A percentile compares a stretch with the other conserved stretches of the same genome.
These are phyloP conservation scores for Hirtodrosophila confusa DNA, from an alignment of 2,888 invertebrate species.

Conservation along the genomic window DNA sequence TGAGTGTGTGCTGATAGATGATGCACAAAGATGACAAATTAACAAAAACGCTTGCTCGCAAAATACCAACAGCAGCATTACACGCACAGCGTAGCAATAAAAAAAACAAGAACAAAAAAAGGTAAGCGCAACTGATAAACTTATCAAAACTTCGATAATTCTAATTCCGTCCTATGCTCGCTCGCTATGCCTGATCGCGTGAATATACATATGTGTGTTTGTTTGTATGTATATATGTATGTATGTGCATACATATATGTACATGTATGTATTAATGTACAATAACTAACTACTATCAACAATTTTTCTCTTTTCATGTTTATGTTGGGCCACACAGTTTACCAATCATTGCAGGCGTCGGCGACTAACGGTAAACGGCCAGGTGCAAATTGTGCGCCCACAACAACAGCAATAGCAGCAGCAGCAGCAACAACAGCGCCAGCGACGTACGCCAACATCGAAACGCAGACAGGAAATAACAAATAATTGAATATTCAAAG, in stretches of 20 bases:
- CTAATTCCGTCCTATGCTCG: slow-evolving; percentile 47
- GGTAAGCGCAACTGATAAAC: slow-evolving; percentile 68
- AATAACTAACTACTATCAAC: no score
- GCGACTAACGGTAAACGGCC: slow-evolving; percentile 25
- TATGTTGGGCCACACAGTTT: slow-evolving; percentile 30
- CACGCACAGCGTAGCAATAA: slow-evolving; percentile 14
- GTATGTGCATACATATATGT: not conserved
- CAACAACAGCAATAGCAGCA: not conserved
- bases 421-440: slow-evolving; percentile 7
- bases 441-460: slow-evolving; percentile 21
- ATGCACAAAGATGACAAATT: slow-evolving; percentile 62
- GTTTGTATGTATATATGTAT: not conserved
- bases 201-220: slow-evolving; percentile 9
- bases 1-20: slow-evolving; percentile 55
- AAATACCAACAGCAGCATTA: slow-evolving; percentile 28
- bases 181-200: slow-evolving; percentile 26
- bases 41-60: slow-evolving; percentile 33
- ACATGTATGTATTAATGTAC: not conserved
- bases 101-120: slow-evolving; percentile 32
- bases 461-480: slow-evolving; percentile 59
- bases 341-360: slow-evolving; percentile 38
- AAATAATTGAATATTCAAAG: slow-evolving; percentile 70
- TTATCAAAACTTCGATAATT: slow-evolving; percentile 64
- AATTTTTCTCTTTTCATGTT: slow-evolving; percentile 18
- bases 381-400: slow-evolving; percentile 27